phyloP scores from a whole-genome alignment of 2,797 vertebrate genomes.

The Sandelia bainsii region DNA sequence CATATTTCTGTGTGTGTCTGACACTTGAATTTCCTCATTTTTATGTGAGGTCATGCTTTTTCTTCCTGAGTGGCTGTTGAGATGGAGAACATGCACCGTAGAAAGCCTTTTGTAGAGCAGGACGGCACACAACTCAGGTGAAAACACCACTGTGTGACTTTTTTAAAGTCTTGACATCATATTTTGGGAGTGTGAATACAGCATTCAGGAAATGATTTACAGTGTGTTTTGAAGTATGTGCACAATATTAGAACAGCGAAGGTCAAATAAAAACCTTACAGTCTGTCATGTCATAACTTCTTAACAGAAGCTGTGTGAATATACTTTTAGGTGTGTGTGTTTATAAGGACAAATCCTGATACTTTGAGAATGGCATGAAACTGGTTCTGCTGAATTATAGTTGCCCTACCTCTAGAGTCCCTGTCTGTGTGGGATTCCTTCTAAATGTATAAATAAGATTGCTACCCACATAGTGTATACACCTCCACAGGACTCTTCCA shows the following conservation, averaged over 20 bases:
- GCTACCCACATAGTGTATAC: background rate
- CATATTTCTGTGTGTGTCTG: slow-evolving; percentile 72
- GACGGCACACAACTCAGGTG: slow-evolving; percentile 28
- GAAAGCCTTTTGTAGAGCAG: slow-evolving; percentile 33
- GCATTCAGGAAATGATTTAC: slow-evolving; percentile 22
- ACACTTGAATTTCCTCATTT: slow-evolving; percentile 81
- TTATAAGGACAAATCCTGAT: background rate
- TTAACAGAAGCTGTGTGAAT: background rate
- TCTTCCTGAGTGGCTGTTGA: slow-evolving; percentile 73
- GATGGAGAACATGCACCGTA: slow-evolving; percentile 58
- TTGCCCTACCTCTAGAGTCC: background rate
- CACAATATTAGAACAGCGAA: slow-evolving; percentile 20
- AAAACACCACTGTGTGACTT: slow-evolving; percentile 37
- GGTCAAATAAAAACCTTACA: slow-evolving; percentile 31
- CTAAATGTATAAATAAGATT: slow-evolving; percentile 27
- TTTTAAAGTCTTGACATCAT: slow-evolving; percentile 41
- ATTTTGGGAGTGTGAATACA: slow-evolving; percentile 18
- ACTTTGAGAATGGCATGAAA: background rate
- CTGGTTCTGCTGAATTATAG: background rate
- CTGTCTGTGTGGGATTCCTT: slow-evolving; percentile 15
- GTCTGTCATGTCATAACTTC: slow-evolving; percentile 12
- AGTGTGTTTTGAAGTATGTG: slow-evolving; percentile 9
- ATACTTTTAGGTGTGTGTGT: background rate
- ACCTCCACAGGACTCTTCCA: background rate
- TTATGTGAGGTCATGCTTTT: slow-evolving; percentile 82